Evolutionary conservation across 2,888 invertebrate genomes (phyloP).

Genomic region (Aphrophora alni): DNA sequence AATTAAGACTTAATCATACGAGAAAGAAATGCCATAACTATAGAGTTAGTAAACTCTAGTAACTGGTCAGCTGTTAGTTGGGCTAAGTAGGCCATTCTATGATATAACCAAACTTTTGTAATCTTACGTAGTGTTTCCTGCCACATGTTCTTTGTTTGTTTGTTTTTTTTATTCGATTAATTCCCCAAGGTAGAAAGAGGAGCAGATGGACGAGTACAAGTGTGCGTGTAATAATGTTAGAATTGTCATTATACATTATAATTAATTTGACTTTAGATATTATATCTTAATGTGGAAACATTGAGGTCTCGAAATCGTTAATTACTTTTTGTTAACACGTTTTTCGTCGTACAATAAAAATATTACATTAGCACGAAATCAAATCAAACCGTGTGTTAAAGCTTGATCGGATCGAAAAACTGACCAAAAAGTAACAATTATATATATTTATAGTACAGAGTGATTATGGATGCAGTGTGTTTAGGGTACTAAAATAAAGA

Average conservation of each 20-base stretch:
- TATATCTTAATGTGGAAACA: too few species aligned
- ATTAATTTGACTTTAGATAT: too few species aligned
- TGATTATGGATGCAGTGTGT: too few species aligned
- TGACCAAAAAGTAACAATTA: too few species aligned
- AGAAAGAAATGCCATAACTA: background rate
- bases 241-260: background rate
- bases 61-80: background rate
- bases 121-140: background rate
- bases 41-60: background rate
- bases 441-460: too few species aligned
- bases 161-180: background rate
- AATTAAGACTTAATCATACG: background rate
- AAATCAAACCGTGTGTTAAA: too few species aligned
- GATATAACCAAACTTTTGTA: background rate
- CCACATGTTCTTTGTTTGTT: slow-evolving; percentile 6
- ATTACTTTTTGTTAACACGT: too few species aligned
- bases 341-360: too few species aligned
- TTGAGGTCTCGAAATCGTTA: too few species aligned
- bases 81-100: background rate
- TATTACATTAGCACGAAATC: too few species aligned
- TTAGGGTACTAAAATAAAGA: too few species aligned
- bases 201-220: background rate
- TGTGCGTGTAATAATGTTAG: background rate
- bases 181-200: background rate
- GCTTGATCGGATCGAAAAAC: too few species aligned